A percentile compares a stretch with the other conserved stretches of the same genome.
phyloP scores from a whole-genome alignment of 2,797 vertebrate genomes.

The Tympanoctomys barrerae region DNA sequence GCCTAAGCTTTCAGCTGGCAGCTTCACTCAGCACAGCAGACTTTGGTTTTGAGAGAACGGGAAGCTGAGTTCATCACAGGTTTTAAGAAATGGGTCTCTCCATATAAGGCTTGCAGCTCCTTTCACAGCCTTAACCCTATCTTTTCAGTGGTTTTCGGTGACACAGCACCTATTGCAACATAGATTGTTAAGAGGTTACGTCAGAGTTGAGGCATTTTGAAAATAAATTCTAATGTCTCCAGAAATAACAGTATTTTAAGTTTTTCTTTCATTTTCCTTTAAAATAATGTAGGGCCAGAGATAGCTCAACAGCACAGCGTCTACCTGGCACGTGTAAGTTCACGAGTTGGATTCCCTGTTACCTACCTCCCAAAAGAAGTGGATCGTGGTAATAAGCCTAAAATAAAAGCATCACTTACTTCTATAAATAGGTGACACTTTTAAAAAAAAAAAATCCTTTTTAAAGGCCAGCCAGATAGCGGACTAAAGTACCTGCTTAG shows the following conservation, averaged over 20 bases:
- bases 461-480: not conserved
- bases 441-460: not conserved
- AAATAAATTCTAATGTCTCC: slow-evolving; percentile 55
- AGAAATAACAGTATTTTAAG: slow-evolving; percentile 59
- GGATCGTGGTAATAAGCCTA: slow-evolving; percentile 6
- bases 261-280: not conserved
- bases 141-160: slow-evolving; percentile 24
- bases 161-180: slow-evolving; percentile 53
- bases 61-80: slow-evolving; percentile 56
- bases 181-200: not conserved
- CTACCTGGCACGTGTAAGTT: too few species aligned
- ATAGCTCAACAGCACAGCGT: too few species aligned
- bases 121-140: slow-evolving; percentile 59
- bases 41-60: slow-evolving; percentile 33
- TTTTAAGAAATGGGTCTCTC: slow-evolving; percentile 59
- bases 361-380: not conserved
- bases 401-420: slow-evolving; percentile 48
- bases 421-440: not conserved
- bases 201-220: slow-evolving; percentile 27
- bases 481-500: too few species aligned
- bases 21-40: not conserved
- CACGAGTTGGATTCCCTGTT: too few species aligned
- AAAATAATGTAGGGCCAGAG: too few species aligned
- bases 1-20: not conserved
- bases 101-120: slow-evolving; percentile 76